phyloP scores from a whole-genome alignment of 1,140 invertebrate species.

The Andricus grossulariae region DNA sequence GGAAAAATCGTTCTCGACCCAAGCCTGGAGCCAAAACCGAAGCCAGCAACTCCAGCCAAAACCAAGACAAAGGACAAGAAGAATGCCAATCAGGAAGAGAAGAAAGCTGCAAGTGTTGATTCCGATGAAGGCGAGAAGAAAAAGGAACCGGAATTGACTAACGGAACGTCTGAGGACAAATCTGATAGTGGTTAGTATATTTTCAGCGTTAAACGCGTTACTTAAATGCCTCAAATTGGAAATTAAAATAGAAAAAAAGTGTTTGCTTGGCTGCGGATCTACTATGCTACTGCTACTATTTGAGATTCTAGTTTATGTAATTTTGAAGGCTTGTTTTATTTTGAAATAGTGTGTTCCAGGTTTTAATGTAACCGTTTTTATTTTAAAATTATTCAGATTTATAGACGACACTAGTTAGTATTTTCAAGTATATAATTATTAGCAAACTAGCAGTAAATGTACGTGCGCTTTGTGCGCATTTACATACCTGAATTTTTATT shows the following conservation, averaged over 20 bases:
- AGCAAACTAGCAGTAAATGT: too few species aligned
- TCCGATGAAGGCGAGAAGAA: conserved; percentile 78
- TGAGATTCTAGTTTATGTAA: too few species aligned
- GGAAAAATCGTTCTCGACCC: conserved; percentile 92
- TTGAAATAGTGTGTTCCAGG: too few species aligned
- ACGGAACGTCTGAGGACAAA: conserved; percentile 76
- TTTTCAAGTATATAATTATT: too few species aligned
- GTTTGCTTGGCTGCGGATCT: too few species aligned
- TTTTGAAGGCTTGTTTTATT: too few species aligned
- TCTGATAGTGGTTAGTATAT: conserved; percentile 72
- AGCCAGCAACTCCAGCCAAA: conserved; percentile 85
- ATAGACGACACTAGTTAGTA: conserved; percentile 63
- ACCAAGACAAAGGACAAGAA: conserved; percentile 84
- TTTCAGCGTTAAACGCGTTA: background rate
- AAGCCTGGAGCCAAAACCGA: conserved; percentile 85
- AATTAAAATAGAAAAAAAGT: too few species aligned
- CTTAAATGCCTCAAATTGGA: too few species aligned
- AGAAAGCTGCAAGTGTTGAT: conserved; percentile 75
- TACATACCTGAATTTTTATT: too few species aligned
- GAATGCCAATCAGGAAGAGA: conserved; percentile 81
- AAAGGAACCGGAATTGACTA: conserved; percentile 74
- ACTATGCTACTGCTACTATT: too few species aligned
- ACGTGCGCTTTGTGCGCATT: too few species aligned
- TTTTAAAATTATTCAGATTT: conserved; percentile 69
- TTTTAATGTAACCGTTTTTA: background rate